Conservation (phyloP, 1,140 invertebrate genomes). For the Solenopsis invicta region DNA sequence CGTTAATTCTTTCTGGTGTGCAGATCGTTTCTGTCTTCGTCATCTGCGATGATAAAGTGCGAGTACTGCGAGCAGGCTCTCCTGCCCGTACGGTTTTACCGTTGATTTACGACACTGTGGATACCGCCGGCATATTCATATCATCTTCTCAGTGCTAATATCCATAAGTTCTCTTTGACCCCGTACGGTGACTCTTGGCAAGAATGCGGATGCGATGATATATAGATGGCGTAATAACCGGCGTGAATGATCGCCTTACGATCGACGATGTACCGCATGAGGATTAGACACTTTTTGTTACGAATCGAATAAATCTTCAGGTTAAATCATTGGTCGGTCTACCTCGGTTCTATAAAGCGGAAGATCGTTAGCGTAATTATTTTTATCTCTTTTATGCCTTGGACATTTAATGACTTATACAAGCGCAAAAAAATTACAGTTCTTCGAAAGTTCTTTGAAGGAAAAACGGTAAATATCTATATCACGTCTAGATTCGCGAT, state of each 20-base stretch:
- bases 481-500: constrained; percentile 20
- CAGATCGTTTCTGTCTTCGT: constrained; percentile 75
- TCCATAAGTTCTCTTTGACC: constrained; percentile 76
- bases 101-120: constrained; percentile 72
- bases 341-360: background rate
- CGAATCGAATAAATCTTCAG: constrained; percentile 16
- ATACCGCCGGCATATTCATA: constrained; percentile 75
- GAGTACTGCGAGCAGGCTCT: constrained; percentile 53
- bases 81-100: constrained; percentile 58
- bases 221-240: constrained; percentile 49
- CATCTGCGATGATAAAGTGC: constrained; percentile 75
- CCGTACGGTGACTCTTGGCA: constrained; percentile 44
- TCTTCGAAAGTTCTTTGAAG: background rate
- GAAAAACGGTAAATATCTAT: constrained; percentile 1
- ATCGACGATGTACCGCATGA: constrained; percentile 17
- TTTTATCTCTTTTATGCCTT: background rate
- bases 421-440: background rate
- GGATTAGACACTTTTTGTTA: background rate
- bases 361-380: background rate
- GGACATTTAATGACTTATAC: constrained; percentile 16
- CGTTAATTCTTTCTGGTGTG: constrained; percentile 71
- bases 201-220: constrained; percentile 62
- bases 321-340: background rate
- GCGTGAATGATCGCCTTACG: constrained; percentile 30
- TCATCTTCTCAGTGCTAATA: constrained; percentile 74